Base-by-base conservation (phyloP, 2,797 vertebrate species). In the Pachyuromys duprasi region DNA sequence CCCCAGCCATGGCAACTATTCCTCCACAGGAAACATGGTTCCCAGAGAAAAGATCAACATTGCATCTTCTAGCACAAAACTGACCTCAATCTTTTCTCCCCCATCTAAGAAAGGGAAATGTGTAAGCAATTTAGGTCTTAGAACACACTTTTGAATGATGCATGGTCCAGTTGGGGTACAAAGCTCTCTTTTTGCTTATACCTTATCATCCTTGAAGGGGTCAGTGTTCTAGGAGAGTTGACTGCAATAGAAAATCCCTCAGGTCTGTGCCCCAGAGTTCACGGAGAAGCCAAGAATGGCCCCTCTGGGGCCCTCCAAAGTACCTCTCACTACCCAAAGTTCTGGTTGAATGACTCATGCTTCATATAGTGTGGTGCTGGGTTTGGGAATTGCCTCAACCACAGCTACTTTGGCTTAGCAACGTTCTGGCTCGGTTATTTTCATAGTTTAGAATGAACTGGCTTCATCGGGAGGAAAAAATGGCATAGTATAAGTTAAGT, bases 1-100 rank as follows among this genome's bases (percentile, higher is more conserved):
- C 26, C 26, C 2, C 5, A 11, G 22, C 26, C 53, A 70, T 0
- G 1, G 17, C 0, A 13, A 45, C 82, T n/a, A 0, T 39, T 18
- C 12, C 79, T 82, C 78, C 72, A 72, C 49, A 36, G 72, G 74
- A 92, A 90, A 80, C 6, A 31, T 8, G 53, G 65, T 7, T 8
- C 62, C 42, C 53, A 57, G 60, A 67, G 89, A 91, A 39, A 45
- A 86, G 74, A 45, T n/a, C 3, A 69, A 45, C 2, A 82, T 11
- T 49, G 31, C 18, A 39, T 22, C 55, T 74, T 70, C 33, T 63
- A 36, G 53, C 12, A 39, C 12, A 18, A 90, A 26, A 76, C 14
- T 33, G 36, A 86, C 36, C 33, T 79, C 17, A 39, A 5, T 20
- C 49, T 60, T 81, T 69, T 42, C 76, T 86, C 78, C 57, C 28